Conservation (phyloP, 2,113 vertebrate species). For the Arizona elegans region DNA sequence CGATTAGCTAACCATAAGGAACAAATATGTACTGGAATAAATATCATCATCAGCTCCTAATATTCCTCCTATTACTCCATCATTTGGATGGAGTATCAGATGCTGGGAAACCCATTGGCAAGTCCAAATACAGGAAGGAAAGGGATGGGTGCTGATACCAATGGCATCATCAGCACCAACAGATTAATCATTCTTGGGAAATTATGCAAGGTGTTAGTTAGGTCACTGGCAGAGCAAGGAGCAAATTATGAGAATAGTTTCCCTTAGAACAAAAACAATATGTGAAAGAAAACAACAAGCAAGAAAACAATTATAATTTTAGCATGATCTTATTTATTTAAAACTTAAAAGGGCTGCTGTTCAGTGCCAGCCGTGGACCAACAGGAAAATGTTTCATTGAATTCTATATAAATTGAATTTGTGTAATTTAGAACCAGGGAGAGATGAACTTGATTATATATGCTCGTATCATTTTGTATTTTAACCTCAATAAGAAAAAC, state of each 20-base stretch:
- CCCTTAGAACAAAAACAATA: background rate
- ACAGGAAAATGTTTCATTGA: background rate
- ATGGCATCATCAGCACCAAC: slow-evolving; percentile 4
- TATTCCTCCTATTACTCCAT: background rate
- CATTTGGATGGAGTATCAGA: background rate
- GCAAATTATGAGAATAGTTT: slow-evolving; percentile 2
- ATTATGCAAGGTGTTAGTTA: background rate
- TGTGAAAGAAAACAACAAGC: background rate
- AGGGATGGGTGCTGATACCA: slow-evolving; percentile 16
- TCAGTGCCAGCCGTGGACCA: background rate
- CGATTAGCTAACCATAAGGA: background rate
- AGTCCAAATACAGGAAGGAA: slow-evolving; percentile 29
- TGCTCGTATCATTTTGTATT: background rate
- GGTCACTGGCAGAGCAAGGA: slow-evolving; percentile 11
- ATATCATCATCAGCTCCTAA: background rate
- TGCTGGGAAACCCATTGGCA: slow-evolving; percentile 7
- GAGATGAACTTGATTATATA: background rate
- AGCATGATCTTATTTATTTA: background rate
- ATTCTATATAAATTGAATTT: background rate
- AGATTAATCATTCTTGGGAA: slow-evolving; percentile 12
- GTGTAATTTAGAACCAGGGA: background rate
- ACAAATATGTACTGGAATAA: slow-evolving; percentile 1
- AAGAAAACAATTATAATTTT: background rate
- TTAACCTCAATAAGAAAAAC: background rate
- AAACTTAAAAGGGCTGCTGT: background rate